Evolutionary conservation across 2,888 invertebrate genomes (phyloP).

Genomic region (Aleiodes leptofemur): DNA sequence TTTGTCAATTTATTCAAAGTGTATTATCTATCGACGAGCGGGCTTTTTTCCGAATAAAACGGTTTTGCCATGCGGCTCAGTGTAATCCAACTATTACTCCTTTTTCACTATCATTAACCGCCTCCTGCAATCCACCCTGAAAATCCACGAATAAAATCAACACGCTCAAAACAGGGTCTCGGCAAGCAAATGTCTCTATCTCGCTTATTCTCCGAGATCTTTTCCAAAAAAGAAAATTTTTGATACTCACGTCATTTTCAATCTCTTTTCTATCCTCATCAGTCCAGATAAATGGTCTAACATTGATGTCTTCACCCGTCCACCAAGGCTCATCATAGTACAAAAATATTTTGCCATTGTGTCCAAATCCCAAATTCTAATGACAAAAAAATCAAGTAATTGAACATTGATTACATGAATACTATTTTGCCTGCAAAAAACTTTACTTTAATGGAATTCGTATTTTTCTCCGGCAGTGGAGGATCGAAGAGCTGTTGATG

Average conservation of each 20-base stretch:
- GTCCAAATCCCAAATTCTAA: slow-evolving; percentile 79
- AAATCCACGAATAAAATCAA: no score
- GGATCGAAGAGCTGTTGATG: slow-evolving; percentile 78
- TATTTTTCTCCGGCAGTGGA: slow-evolving; percentile 77
- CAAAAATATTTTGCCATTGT: slow-evolving; percentile 82
- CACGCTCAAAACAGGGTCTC: background rate
- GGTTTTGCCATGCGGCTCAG: no score
- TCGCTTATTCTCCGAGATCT: background rate
- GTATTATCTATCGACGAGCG: no score
- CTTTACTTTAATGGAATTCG: slow-evolving; percentile 76
- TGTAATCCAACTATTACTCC: no score
- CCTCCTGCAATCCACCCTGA: no score
- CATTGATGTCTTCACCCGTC: slow-evolving; percentile 62
- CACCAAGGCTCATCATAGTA: slow-evolving; percentile 82
- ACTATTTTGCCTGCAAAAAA: background rate
- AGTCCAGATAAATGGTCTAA: slow-evolving; percentile 79
- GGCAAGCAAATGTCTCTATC: no score
- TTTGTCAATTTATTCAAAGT: no score
- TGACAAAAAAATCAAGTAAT: slow-evolving; percentile 43
- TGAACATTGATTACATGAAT: background rate
- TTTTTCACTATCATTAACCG: no score
- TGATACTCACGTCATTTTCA: slow-evolving; percentile 46
- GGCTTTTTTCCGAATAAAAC: no score
- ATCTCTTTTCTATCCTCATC: slow-evolving; percentile 72
- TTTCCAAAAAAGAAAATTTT: background rate